Base-by-base conservation (phyloP, 2,888 invertebrate genomes). In the Arenicola marina region DNA sequence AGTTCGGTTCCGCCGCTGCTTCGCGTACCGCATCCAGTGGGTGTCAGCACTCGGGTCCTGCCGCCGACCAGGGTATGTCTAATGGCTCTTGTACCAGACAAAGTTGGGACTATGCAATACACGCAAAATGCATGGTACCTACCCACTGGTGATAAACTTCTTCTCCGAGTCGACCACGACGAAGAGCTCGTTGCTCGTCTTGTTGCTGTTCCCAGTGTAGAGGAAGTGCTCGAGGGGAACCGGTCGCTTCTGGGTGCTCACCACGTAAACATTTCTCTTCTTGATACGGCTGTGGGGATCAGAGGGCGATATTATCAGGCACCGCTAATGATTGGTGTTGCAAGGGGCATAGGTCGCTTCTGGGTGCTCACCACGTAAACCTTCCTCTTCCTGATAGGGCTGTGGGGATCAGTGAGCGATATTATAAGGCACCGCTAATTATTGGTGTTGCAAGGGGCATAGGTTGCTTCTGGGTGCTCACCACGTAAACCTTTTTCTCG, bases 171-270 rank as follows among this genome's bases (percentile, higher is more conserved):
- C 91, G 4, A 96, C 87, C 18, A 98, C 86, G 38, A 92, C 81
- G 82, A 91, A 94, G 56, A 82, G 75, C 66, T 85, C 80, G 61
- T 76, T 78, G 65, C 76, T 80, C 4, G 85, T 84, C 66, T 84
- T 85, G 56, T 70, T 71, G 67, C 78, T 79, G 75, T 81, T 83
- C 18, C 83, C 83, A 21, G 93, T 93, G 76, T 95, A 97, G 0
- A 99, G 86, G 82, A 90, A 94, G 84, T 99, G 98, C 78, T 95
- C 91, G 46, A 99, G 85, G 0, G 99, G 99, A 0, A 99, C 95
- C 0, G 99, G 99, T 60, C 99, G 87, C 77, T 95, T 92, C 0
- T 88, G 85, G 0, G 99, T 99, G 64, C 92, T 93, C 15, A 99
- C 93, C 0, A 99, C 98, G 79, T 91, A 95, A 61, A 89, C 87